Evolutionary conservation across 2,113 vertebrate genomes (phyloP), one percentile per base, ranked within the genome.

Genomic region (Lepus europaeus): DNA sequence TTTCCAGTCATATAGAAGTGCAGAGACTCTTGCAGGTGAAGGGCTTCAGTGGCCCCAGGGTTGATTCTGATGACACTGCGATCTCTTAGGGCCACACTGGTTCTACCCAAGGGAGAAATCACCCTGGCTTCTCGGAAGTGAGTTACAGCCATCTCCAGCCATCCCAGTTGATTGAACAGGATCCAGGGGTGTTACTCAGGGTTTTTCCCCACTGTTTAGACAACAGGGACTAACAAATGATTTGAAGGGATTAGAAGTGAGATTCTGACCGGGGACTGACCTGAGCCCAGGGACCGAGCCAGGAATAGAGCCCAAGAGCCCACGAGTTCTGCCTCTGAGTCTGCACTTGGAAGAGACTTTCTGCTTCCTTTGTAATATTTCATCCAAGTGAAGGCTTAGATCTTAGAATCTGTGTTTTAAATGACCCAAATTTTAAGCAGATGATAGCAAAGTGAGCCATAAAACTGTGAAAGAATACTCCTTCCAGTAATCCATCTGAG

Each of bases 221-320:
- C 97, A 97, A 97, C 96, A 96, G 97, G 93, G 97, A 97, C 97
- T 96, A 97, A 94, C 96, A 97, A 96, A 97, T 95, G 95, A 93
- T 92, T 97, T 95, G 96, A 95, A 96, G 96, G 97, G 97, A 97
- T 97, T 97, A 97, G 95, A 97, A 97, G 96, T 96, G 96, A 96
- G 96, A 94, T 87, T 95, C 95, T 97, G 97, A 97, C 97, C 97
- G 97, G 95, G 61, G 73, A 88, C 95, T 97, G 97, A 97, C 97
- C 97, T 84, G 93, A 96, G 91, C 87, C 82, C 94, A 95, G 97
- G 95, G 97, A 83, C 89, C 3, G 83, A 90, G 97, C 96, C 97
- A 96, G 94, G 94, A 89, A 90, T 73, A 87, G 97, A 97, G 96
- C 97, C 94, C 96, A 91, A 94, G 96, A 96, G 92, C 95, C 96